A percentile compares a stretch with the other conserved stretches of the same genome.
Conservation (phyloP, 2,113 vertebrate genomes). For the Anseranas semipalmata region DNA sequence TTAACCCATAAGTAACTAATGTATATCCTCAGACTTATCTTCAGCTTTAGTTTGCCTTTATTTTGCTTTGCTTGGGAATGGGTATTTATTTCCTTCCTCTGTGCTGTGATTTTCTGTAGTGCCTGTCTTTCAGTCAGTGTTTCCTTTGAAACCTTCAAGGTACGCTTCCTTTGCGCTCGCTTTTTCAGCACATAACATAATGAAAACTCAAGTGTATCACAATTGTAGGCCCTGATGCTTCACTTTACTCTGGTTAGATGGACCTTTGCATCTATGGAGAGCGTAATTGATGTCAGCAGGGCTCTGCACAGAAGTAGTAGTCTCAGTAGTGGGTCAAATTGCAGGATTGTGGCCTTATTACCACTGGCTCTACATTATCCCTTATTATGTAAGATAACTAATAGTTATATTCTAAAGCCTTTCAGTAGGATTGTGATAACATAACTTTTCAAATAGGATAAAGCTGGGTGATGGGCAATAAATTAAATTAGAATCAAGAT, state of each 20-base stretch:
- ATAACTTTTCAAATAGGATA: conserved; percentile 61
- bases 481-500: conserved; percentile 71
- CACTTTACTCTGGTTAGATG: neutral
- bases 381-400: conserved; percentile 56
- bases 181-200: conserved; percentile 19
- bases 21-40: neutral
- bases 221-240: conserved; percentile 20
- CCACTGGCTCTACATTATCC: conserved; percentile 32
- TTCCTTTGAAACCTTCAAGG: conserved; percentile 50
- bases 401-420: conserved; percentile 60
- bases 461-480: conserved; percentile 63
- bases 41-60: neutral
- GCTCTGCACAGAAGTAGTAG: conserved; percentile 35
- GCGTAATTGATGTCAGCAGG: conserved; percentile 59
- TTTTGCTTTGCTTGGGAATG: neutral
- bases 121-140: neutral
- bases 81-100: neutral
- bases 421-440: conserved; percentile 28
- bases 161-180: neutral
- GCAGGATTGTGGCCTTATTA: conserved; percentile 59
- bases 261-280: conserved; percentile 50
- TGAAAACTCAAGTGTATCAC: conserved; percentile 45
- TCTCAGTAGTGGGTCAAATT: conserved; percentile 54
- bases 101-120: conserved; percentile 15
- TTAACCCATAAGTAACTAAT: neutral